phyloP scores from a whole-genome alignment of 2,888 invertebrate species.

The Buathra laborator region DNA sequence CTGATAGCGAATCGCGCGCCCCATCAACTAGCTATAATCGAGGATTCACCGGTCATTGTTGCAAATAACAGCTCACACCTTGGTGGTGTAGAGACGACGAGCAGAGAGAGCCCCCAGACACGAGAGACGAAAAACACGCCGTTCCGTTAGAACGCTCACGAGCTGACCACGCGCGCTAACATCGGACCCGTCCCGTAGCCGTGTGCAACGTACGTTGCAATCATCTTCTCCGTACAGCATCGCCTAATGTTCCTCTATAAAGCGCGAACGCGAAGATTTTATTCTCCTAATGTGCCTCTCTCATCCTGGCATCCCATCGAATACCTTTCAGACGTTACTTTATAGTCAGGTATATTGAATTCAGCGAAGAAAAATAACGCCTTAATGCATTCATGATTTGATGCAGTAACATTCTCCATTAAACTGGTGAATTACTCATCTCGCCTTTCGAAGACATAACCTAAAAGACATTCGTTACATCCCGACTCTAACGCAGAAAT shows the following conservation, averaged over 20 bases:
- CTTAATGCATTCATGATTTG: constrained; percentile 6
- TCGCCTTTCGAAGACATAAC: neutral
- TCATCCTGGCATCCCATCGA: constrained; percentile 9
- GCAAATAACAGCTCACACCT: constrained; percentile 66
- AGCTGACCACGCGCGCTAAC: constrained; percentile 63
- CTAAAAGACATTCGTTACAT: neutral
- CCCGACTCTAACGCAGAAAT: neutral
- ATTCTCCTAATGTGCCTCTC: constrained; percentile 31
- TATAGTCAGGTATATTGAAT: neutral
- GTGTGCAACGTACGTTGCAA: constrained; percentile 61
- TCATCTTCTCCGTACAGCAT: constrained; percentile 54
- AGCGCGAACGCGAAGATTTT: constrained; percentile 48
- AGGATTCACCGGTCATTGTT: constrained; percentile 53
- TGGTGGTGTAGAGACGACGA: constrained; percentile 30
- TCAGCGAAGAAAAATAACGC: neutral
- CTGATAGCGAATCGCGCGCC: constrained; percentile 37
- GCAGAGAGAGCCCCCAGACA: constrained; percentile 36
- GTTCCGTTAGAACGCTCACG: constrained; percentile 66
- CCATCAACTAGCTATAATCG: constrained; percentile 46
- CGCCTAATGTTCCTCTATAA: constrained; percentile 60
- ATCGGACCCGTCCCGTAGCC: constrained; percentile 40
- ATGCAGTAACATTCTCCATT: constrained; percentile 2
- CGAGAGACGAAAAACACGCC: constrained; percentile 22
- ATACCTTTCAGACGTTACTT: constrained; percentile 27
- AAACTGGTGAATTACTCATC: neutral